Evolutionary conservation across 2,113 vertebrate genomes (phyloP).

Genomic region (Oriolus oriolus): DNA sequence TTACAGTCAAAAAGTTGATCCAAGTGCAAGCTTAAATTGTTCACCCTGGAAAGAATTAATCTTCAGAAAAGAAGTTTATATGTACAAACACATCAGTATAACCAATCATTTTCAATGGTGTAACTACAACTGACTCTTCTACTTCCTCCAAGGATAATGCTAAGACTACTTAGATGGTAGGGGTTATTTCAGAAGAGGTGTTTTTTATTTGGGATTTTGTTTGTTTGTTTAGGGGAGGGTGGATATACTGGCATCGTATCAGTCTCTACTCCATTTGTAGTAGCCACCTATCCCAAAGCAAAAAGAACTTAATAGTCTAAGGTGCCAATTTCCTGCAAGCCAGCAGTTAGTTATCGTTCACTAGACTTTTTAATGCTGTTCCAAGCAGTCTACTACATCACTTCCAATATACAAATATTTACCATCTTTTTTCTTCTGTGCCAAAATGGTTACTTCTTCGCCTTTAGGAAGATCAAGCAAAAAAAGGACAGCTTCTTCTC

Average conservation of each 20-base stretch:
- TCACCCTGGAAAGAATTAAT: neutral
- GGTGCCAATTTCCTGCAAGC: neutral
- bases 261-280: neutral
- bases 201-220: neutral
- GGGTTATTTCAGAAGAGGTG: neutral
- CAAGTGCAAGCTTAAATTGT: neutral
- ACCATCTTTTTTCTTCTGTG: slow-evolving; percentile 98
- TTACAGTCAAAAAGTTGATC: neutral
- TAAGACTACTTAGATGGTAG: neutral
- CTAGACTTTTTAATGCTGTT: neutral
- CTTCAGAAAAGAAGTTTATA: neutral
- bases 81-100: neutral
- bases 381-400: neutral
- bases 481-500: slow-evolving; percentile 97
- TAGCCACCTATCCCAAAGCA: neutral
- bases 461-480: slow-evolving; percentile 94
- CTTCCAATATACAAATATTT: neutral
- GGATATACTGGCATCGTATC: neutral
- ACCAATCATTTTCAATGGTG: neutral
- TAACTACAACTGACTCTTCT: neutral
- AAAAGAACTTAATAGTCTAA: neutral
- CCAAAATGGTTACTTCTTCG: slow-evolving; percentile 95
- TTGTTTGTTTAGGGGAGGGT: neutral
- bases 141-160: neutral
- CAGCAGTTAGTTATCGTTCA: neutral